Base-by-base conservation (phyloP, 2,797 vertebrate species). In the Halcyon chelicuti region DNA sequence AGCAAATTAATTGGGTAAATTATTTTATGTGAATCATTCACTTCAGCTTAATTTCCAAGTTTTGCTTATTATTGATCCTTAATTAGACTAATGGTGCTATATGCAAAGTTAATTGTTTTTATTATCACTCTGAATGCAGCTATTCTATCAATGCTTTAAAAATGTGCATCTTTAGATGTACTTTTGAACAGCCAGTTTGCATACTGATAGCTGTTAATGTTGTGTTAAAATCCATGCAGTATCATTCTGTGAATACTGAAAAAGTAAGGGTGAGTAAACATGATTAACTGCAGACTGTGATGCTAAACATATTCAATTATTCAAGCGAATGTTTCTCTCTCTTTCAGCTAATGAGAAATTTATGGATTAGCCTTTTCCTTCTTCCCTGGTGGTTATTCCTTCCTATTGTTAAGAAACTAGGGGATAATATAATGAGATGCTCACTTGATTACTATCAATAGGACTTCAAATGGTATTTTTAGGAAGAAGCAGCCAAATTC, bases 251-350 rank as follows among this genome's bases (percentile, higher is more conserved):
- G 80, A 94, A 87, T 78, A 63, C 62, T 92, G 93, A 92, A 90
- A 94, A 94, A 89, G 57, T 77, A 82, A 91, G 78, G 57, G 71
- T 93, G 62, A 90, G 61, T 90, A 97, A 98, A 97, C 94, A 81
- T 96, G 93, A 97, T 97, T 93, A 96, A 96, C 93, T 96, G 93
- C 93, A 84, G 95, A 61, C 89, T 95, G 84, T 81, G 88, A 90
- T 92, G 80, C 88, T 95, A 95, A 97, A 95, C 92, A 92, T 95
- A 94, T 63, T 97, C 87, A 95, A 94, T 97, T 97, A 96, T 95
- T 97, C 96, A 96, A 85, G 73, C 1, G 25, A 76, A 94, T 81
- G 72, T 96, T 97, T 94, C 93, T 95, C 70, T 86, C 76, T 84
- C 66, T 92, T 95, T 93, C 5, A 3, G 81, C 55, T 98, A 97